Conservation (phyloP, 2,888 invertebrate species). For the Anthrax anthrax region DNA sequence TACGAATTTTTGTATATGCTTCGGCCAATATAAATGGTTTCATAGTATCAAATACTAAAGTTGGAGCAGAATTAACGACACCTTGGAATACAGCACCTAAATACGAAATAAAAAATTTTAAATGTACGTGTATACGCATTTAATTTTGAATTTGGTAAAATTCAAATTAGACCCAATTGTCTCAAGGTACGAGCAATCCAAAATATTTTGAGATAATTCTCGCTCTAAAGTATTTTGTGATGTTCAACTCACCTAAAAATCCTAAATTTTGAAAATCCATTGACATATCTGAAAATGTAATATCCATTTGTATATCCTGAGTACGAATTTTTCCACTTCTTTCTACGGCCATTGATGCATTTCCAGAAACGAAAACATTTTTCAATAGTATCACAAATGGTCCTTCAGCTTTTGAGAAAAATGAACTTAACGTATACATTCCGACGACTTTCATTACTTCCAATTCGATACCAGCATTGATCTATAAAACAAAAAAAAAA, state of each 20-base stretch:
- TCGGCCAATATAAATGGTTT: slow-evolving; percentile 70
- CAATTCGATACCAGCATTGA: slow-evolving; percentile 55
- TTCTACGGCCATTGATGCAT: slow-evolving; percentile 56
- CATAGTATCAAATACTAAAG: slow-evolving; percentile 70
- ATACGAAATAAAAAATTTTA: too few relatives aligned
- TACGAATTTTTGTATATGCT: slow-evolving; percentile 58
- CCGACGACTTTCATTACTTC: slow-evolving; percentile 57
- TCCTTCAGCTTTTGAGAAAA: slow-evolving; percentile 55
- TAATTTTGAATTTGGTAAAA: too few relatives aligned
- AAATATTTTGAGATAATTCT: too few relatives aligned
- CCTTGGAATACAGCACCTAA: slow-evolving; percentile 55
- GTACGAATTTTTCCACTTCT: slow-evolving; percentile 62
- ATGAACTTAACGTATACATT: slow-evolving; percentile 57
- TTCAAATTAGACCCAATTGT: too few relatives aligned
- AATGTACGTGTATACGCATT: too few relatives aligned
- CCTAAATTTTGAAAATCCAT: slow-evolving; percentile 72
- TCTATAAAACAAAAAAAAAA: slow-evolving; percentile 34
- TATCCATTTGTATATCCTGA: slow-evolving; percentile 64
- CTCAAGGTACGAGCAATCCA: too few relatives aligned
- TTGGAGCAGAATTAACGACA: slow-evolving; percentile 67
- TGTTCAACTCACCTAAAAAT: too few relatives aligned
- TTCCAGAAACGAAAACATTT: slow-evolving; percentile 52
- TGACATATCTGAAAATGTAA: slow-evolving; percentile 56
- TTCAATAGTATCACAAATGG: slow-evolving; percentile 64
- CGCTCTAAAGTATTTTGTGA: too few relatives aligned